Evolutionary conservation across 2,888 invertebrate species (phyloP), one percentile per base, ranked within the genome.

Genomic region (Mallateleia sp.): DNA sequence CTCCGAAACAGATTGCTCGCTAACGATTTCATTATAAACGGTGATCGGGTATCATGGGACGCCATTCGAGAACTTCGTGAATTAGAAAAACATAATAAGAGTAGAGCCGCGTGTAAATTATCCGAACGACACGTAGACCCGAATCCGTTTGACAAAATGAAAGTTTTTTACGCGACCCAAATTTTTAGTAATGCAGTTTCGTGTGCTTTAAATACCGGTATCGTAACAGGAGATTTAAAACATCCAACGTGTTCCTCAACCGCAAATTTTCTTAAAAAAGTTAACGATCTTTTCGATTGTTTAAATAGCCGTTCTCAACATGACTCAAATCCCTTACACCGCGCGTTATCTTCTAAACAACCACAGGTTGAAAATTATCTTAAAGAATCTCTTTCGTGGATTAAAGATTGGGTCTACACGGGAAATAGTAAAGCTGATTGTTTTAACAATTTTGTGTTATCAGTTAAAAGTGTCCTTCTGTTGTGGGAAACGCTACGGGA

Each of bases 101-200:
- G 75, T 22, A 88, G 88, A 82, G 89, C 91, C 38, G 89, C 90
- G 1, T 87, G 85, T 14, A 90, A 91, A 67, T 71, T 32, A 32
- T 90, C 89, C 9, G 75, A 89, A 20, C 42, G 67, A 15, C 91
- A 91, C 45, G 47, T 92, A 6, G 54, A 82, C 58, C 91, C 90
- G 8, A 84, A 86, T 38, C 62, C 79, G 15, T 91, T 91, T 82
- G 85, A 90, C 56, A n/a, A n/a, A n/a, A n/a, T n/a, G n/a, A n/a
- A n/a, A n/a, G n/a, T n/a, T n/a, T n/a, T n/a, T n/a, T n/a, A 87
- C 24, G 91, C 91, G 8, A 77, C 90, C 0, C 91, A 92, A 87
- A 67, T 90, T 64, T 91, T 91, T 34, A 91, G 91, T 81, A 88
- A 88, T 22, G 82, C 91, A 0, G 85, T 91, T 8, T 64, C 84